A percentile compares a stretch with the other conserved stretches of the same genome.
phyloP scores from a whole-genome alignment of 1,140 invertebrate genomes.

The Aricia agestis region DNA sequence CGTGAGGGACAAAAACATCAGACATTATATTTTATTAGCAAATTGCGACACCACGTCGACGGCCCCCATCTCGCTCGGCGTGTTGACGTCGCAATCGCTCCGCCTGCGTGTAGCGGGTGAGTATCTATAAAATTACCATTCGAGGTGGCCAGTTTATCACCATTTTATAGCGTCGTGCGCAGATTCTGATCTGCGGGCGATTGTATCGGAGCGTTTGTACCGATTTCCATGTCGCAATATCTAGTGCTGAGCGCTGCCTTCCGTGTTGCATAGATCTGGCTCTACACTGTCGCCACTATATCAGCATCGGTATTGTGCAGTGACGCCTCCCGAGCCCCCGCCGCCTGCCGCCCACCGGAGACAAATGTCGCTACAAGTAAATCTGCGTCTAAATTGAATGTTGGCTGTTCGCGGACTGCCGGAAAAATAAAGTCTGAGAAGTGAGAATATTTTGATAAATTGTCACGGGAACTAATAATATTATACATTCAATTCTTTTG shows the following conservation, averaged over 20 bases:
- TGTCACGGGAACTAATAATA: too few species aligned
- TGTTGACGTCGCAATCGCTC: too few species aligned
- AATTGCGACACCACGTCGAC: not conserved
- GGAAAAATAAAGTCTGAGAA: too few species aligned
- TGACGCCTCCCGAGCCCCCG: not conserved
- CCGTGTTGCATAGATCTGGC: not conserved
- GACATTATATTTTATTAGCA: not conserved
- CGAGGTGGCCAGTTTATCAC: slow-evolving; percentile 1
- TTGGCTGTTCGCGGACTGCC: too few species aligned
- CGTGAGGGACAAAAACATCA: not conserved
- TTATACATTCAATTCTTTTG: too few species aligned
- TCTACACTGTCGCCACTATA: not conserved
- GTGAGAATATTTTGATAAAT: too few species aligned
- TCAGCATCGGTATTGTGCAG: not conserved
- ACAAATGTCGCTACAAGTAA: too few species aligned
- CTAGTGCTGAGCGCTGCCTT: not conserved
- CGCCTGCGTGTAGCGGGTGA: too few species aligned
- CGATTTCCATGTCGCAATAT: not conserved
- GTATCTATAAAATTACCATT: not conserved
- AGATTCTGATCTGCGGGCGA: not conserved
- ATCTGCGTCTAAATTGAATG: too few species aligned
- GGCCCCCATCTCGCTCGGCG: too few species aligned
- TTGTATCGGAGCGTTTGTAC: not conserved
- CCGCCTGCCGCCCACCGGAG: too few species aligned
- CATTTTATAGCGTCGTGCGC: not conserved